A percentile compares a stretch with the other conserved stretches of the same genome.
These are phyloP conservation scores for Leptinotarsa lineolata DNA, from an alignment of 1,140 invertebrate genomes.

Conservation along the genomic window DNA sequence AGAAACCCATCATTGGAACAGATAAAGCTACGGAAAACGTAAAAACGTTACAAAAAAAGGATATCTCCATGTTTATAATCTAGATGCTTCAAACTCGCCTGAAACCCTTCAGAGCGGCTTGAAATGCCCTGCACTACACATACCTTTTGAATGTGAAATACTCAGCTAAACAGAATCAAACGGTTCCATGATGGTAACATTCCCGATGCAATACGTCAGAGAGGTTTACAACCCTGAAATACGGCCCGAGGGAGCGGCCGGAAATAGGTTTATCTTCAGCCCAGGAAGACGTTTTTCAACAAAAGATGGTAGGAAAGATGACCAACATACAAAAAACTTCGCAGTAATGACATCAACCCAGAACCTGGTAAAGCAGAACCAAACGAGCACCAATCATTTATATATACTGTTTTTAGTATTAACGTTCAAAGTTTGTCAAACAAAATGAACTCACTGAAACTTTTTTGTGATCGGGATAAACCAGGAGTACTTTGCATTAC, in stretches of 20 bases:
- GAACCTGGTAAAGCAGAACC: too few relatives aligned
- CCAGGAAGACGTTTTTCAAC: conserved; percentile 1
- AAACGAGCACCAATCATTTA: not conserved
- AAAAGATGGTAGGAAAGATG: not conserved
- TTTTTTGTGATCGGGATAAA: not conserved
- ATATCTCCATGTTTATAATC: conserved; percentile 4
- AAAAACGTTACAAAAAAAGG: not conserved
- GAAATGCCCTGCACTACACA: not conserved
- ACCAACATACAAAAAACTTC: too few relatives aligned
- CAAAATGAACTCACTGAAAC: not conserved
- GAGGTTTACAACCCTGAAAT: conserved; percentile 8
- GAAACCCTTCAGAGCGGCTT: not conserved
- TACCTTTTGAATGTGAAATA: not conserved
- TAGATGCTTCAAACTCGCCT: conserved; percentile 2
- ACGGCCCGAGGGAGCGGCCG: not conserved
- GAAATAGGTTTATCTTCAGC: not conserved
- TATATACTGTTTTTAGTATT: not conserved
- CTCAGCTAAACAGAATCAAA: not conserved
- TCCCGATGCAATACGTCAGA: not conserved
- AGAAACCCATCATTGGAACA: not conserved
- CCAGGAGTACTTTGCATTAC: not conserved
- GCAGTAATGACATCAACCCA: too few relatives aligned
- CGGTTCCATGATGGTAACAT: conserved; percentile 5
- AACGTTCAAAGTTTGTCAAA: conserved; percentile 1
- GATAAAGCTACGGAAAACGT: not conserved